Conservation (phyloP, 92 coral and sea anemone species). For the Heliopora coerulea region DNA sequence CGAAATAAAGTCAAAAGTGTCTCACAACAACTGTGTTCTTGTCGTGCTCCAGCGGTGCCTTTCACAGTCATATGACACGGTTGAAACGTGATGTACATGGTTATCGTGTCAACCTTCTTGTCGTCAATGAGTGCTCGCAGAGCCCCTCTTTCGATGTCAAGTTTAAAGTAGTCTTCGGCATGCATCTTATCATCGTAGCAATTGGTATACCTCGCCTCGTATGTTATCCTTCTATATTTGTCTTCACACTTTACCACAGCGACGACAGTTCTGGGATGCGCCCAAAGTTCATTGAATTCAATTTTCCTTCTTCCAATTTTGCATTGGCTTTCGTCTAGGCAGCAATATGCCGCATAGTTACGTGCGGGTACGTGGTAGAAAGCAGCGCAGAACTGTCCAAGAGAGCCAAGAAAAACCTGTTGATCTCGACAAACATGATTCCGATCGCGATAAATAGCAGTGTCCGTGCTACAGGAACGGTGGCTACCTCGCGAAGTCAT, state of each 20-base stretch:
- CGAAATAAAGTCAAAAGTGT: background rate
- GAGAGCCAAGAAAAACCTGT: background rate
- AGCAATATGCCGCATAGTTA: background rate
- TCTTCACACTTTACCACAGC: slow-evolving; percentile 4
- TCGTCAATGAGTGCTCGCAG: background rate
- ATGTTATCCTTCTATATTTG: background rate
- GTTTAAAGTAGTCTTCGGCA: background rate
- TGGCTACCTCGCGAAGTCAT: background rate
- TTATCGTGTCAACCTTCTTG: background rate
- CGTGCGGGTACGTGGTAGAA: background rate
- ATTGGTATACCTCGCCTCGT: background rate
- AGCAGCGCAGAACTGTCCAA: background rate
- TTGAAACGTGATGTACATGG: background rate
- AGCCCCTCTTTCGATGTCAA: slow-evolving; percentile 4
- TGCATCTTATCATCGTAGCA: background rate
- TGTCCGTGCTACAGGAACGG: background rate
- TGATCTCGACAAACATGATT: background rate
- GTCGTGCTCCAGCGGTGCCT: background rate
- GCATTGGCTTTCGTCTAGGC: background rate
- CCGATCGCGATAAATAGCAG: background rate
- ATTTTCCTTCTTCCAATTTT: background rate
- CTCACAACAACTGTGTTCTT: slow-evolving; percentile 2
- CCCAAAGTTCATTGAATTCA: background rate
- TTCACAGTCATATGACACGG: background rate
- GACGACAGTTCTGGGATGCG: background rate